Conservation (phyloP, 2,888 invertebrate genomes). For the Eupithecia centaureata region DNA sequence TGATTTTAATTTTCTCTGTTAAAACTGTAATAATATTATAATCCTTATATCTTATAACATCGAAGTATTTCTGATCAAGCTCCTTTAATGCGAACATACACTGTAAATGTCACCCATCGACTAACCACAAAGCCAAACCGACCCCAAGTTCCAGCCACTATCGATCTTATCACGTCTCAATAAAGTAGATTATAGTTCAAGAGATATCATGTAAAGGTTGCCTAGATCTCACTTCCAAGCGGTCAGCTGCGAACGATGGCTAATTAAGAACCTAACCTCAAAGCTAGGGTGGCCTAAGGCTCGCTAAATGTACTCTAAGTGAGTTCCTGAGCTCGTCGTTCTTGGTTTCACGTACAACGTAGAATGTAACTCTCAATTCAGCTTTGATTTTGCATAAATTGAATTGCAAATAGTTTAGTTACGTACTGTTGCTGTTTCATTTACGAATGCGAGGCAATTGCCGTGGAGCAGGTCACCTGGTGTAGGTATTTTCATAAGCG, state of each 20-base stretch:
- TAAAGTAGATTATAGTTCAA: slow-evolving; percentile 45
- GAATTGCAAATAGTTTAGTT: slow-evolving; percentile 67
- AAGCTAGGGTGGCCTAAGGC: slow-evolving; percentile 66
- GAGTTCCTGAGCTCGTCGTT: slow-evolving; percentile 69
- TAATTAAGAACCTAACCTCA: slow-evolving; percentile 81
- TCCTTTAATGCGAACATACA: slow-evolving; percentile 50
- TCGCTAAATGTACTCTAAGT: slow-evolving; percentile 74
- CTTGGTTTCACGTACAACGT: slow-evolving; percentile 52
- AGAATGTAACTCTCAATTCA: slow-evolving; percentile 46
- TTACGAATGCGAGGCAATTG: slow-evolving; percentile 51
- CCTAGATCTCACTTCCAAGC: slow-evolving; percentile 69
- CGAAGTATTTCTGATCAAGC: slow-evolving; percentile 52
- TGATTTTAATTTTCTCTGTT: no score
- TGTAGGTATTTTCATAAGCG: slow-evolving; percentile 27
- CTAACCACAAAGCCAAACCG: slow-evolving; percentile 55
- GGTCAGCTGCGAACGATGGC: slow-evolving; percentile 78
- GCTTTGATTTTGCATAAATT: slow-evolving; percentile 65
- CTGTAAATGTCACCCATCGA: slow-evolving; percentile 61
- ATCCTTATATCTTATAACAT: slow-evolving; percentile 45
- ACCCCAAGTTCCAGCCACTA: slow-evolving; percentile 34
- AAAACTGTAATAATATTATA: slow-evolving; percentile 21
- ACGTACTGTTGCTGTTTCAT: slow-evolving; percentile 50
- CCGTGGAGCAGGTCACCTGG: slow-evolving; percentile 28
- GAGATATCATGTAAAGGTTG: slow-evolving; percentile 41
- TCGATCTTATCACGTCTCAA: slow-evolving; percentile 36